Base-by-base conservation (phyloP, 2,113 vertebrate species). In the Todiramphus chloris region DNA sequence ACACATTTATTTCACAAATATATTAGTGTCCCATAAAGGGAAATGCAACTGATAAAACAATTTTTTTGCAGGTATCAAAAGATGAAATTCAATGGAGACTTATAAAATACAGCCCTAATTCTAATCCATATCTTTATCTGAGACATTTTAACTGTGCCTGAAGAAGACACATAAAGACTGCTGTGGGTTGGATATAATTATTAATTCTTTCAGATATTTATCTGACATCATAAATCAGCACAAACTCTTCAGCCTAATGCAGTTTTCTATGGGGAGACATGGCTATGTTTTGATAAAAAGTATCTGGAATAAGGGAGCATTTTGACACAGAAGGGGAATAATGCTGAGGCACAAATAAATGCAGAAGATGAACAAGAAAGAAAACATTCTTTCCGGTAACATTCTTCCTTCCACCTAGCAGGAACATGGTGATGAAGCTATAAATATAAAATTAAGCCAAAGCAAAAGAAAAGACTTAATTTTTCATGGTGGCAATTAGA, bases 401-500 rank as follows among this genome's bases (percentile, higher is more conserved):
- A 48, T 24, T 68, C 43, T 48, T 48, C 44, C 44, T 48, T 48
- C 33, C 30, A n/a, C 43, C 21, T 68, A 25, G 43, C 10, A 7
- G 10, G 41, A 80, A 7, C 24, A 83, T 70, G 27, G 30, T 67
- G 30, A 60, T 60, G 31, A 83, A 92, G 56, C 3, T 81, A 89
- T 68, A 90, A 88, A 86, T 83, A 83, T 39, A 59, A 95, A 88
- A 67, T 24, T 24, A 78, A 75, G 17, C 28, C 80, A 37, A 95
- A 16, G 16, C 23, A 83, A 90, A 85, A 68, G 14, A 74, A 76
- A 87, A 70, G 3, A 83, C 18, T 89, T 69, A 56, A 68, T 72
- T 87, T 93, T 89, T 96, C 62, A 75, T 43, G 13, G 35, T 33
- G 35, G n/a, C 25, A 89, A 81, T 89, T 84, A 96, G 37, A 91